A percentile compares a stretch with the other conserved stretches of the same genome.
Conservation (phyloP, 1,140 invertebrate species). For the Dermatophagoides farinae region DNA sequence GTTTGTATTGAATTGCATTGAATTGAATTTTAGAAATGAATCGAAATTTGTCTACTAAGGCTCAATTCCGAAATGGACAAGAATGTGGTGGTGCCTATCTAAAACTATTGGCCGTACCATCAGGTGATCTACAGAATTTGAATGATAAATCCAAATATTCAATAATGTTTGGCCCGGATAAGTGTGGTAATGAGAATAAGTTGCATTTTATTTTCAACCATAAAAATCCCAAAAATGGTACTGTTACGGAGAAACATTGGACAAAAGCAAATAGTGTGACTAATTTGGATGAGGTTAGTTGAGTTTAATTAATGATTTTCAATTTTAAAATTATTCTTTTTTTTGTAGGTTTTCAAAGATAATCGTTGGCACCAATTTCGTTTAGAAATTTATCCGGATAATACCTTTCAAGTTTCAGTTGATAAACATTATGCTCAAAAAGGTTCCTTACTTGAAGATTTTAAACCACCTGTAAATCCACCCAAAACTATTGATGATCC, state of each 20-base stretch:
- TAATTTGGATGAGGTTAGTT: conserved; percentile 48
- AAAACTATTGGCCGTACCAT: conserved; percentile 53
- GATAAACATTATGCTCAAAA: conserved; percentile 55
- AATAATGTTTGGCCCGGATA: conserved; percentile 99
- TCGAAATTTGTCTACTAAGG: conserved; percentile 21
- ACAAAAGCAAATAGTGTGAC: conserved; percentile 26
- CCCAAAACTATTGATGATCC: conserved; percentile 87
- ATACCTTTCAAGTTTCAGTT: conserved; percentile 40
- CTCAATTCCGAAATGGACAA: conserved; percentile 66
- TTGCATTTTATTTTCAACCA: conserved; percentile 94
- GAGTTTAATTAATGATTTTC: not conserved
- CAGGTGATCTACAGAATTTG: conserved; percentile 52
- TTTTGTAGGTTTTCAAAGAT: conserved; percentile 48
- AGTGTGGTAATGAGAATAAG: conserved; percentile 89
- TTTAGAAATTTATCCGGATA: conserved; percentile 67
- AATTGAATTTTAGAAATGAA: conserved; percentile 37
- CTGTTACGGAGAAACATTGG: conserved; percentile 62
- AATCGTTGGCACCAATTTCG: conserved; percentile 88
- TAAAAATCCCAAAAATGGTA: conserved; percentile 76
- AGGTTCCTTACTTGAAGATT: conserved; percentile 69
- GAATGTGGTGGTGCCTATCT: conserved; percentile 96
- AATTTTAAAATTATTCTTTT: not conserved
- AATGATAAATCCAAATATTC: conserved; percentile 90
- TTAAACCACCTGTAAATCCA: conserved; percentile 80
- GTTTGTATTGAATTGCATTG: not conserved